Evolutionary conservation across 2,888 invertebrate genomes (phyloP).

Genomic region (Diploptera punctata): DNA sequence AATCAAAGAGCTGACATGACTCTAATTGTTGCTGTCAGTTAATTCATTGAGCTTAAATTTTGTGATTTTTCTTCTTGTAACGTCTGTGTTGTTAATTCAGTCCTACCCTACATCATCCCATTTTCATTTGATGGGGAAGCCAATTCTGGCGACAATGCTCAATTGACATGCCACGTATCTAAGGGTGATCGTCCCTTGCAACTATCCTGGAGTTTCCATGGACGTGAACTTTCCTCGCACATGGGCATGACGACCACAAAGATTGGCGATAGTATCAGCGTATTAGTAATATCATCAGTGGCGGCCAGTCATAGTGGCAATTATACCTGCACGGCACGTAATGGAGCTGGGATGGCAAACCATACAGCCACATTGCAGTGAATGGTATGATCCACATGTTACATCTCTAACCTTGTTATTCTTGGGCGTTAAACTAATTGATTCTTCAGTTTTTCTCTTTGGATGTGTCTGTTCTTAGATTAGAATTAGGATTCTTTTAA

Average conservation of each 20-base stretch:
- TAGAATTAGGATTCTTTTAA: too few relatives aligned
- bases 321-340: constrained; percentile 69
- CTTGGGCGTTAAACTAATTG: too few relatives aligned
- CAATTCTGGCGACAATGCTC: constrained; percentile 77
- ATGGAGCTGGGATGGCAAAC: constrained; percentile 67
- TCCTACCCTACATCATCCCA: constrained; percentile 55
- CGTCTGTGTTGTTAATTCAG: constrained; percentile 47
- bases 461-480: too few relatives aligned
- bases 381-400: constrained; percentile 70
- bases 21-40: too few relatives aligned
- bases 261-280: constrained; percentile 63
- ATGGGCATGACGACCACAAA: constrained; percentile 54
- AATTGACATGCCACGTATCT: constrained; percentile 67
- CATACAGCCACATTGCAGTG: constrained; percentile 69
- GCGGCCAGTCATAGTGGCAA: constrained; percentile 68
- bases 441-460: too few relatives aligned
- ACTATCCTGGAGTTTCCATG: constrained; percentile 77
- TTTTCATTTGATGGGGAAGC: constrained; percentile 70
- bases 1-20: too few relatives aligned
- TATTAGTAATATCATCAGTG: constrained; percentile 70
- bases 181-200: constrained; percentile 82
- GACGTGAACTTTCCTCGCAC: constrained; percentile 51
- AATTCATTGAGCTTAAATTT: too few relatives aligned
- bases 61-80: constrained; percentile 5
- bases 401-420: too few relatives aligned